Evolutionary conservation across 2,797 vertebrate species (phyloP), one percentile per base, ranked within the genome.

Genomic region (Pyrocephalus nanus): DNA sequence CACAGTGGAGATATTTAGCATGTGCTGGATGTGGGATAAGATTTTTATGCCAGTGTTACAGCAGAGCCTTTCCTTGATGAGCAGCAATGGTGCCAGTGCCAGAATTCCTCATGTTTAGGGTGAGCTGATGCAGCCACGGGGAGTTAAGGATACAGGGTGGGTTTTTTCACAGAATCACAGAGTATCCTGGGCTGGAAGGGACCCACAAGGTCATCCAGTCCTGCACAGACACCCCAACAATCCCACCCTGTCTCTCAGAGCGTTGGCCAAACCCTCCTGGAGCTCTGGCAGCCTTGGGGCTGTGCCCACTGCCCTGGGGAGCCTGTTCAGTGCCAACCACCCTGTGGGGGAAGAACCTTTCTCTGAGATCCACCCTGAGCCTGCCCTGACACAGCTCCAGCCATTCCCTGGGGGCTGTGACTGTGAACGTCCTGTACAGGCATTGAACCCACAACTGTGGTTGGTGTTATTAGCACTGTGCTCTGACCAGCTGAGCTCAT

Each of bases 71-170:
- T 70, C 57, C 85, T 74, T 0, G 0, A 19, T 1, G 12, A 60
- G 67, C 20, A 45, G 74, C 58, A 36, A 3, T 0, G 0, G 11
- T 34, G 48, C 27, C 48, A 30, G 87, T 7, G 50, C 45, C 38
- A 12, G 38, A 64, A 53, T 34, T 48, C 45, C 53, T 26, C 0
- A 53, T 36, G 34, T 23, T 36, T 20, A 36, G 67, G n/a, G 8
- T 50, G 66, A 22, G 38, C 69, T 47, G 83, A 3, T 0, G 5
- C 36, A 67, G 76, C 71, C 20, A 12, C 0, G 0, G 13, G 32
- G 32, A 88, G 54, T 34, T 36, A 58, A 67, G 42, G 22, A 34
- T 4, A 15, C 4, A 9, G 9, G 7, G 0, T 0, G 17, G 5
- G 5, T 32, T 32, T 11, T 40, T 29, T 29, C 20, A 22, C 38